Evolutionary conservation across 2,797 vertebrate genomes (phyloP), one percentile per base, ranked within the genome.

Genomic region (Eulemur mongoz): DNA sequence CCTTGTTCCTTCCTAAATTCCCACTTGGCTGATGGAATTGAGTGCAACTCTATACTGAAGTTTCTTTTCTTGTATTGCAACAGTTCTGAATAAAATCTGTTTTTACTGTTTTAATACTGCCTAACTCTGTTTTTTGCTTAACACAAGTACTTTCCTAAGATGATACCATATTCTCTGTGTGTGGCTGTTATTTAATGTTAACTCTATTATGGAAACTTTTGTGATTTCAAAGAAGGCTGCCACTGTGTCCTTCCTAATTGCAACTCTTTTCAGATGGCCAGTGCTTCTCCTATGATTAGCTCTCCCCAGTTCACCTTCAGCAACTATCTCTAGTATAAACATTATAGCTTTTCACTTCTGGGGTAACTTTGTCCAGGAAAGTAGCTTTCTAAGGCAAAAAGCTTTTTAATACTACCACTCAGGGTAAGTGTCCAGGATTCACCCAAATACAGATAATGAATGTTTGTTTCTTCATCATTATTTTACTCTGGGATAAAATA

Each of bases 401-500:
- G 0, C 7, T 14, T 65, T 95, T 70, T 23, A 35, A 25, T 70
- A 73, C 13, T 83, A 12, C 14, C 13, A 76, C 45, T 43, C 10
- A 88, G 40, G 30, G 25, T 67, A 59, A 35, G 5, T 65, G 32
- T 84, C 15, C 30, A 78, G n/a, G 18, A 84, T 72, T 89, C 79
- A 79, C 23, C 5, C 13, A 35, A 69, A 18, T 59, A 76, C 23
- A 84, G 40, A 70, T 75, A 85, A 67, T 20, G 11, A 59, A 87
- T 50, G 23, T 63, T 83, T 50, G 23, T 63, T 83, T 83, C 40
- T 80, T 95, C 57, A 52, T 69, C 20, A 48, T 75, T 52, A 22
- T 78, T 23, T 91, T 84, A 89, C 27, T 91, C 27, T 50, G 65
- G 59, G 15, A 89, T 88, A 40, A 73, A 59, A 45, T 89, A 63